Evolutionary conservation across 2,113 vertebrate genomes (phyloP), one percentile per base, ranked within the genome.

Genomic region (Microcebus tavaratra): DNA sequence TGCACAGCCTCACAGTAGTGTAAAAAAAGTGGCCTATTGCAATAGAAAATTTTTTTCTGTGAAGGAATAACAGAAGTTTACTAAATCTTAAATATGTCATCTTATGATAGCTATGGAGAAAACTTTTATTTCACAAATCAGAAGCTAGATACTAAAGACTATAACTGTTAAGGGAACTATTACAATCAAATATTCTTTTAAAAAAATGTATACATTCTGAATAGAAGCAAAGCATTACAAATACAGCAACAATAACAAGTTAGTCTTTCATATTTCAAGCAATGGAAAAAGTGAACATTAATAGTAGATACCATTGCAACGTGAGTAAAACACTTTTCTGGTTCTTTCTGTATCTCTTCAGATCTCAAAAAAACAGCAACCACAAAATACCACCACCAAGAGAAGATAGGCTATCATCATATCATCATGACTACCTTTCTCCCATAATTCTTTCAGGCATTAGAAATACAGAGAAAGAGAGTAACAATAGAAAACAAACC

Each of bases 61-160:
- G n/a, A 96, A 88, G 29, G 87, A 21, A 1, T 45, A 93, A 81
- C 15, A 88, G 8, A 93, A n/a, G 48, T 83, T 83, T 90, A 83
- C n/a, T 73, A 93, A 80, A 70, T 53, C 4, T 94, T 27, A 93
- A 97, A 83, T 36, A 91, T 36, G 10, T 31, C 27, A 82, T 86
- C 25, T 48, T 39, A 88, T 48, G n/a, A 85, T 13, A 88, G n/a
- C 10, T 63, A 76, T 27, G 18, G 8, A 78, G 34, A 82, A 95
- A 87, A 61, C 3, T 67, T 70, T 92, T 84, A 93, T 55, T 91
- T 95, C 25, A 76, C 36, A 95, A 96, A 61, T 79, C 53, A 91
- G 48, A 93, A 90, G 36, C 9, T 45, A 82, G 67, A 85, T 3
- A 83, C 11, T 31, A 88, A 91, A 70, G 8, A 18, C 29, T 73